These are phyloP conservation scores for Ceratina australensis DNA, from an alignment of 1,140 invertebrate species.

Conservation along the genomic window DNA sequence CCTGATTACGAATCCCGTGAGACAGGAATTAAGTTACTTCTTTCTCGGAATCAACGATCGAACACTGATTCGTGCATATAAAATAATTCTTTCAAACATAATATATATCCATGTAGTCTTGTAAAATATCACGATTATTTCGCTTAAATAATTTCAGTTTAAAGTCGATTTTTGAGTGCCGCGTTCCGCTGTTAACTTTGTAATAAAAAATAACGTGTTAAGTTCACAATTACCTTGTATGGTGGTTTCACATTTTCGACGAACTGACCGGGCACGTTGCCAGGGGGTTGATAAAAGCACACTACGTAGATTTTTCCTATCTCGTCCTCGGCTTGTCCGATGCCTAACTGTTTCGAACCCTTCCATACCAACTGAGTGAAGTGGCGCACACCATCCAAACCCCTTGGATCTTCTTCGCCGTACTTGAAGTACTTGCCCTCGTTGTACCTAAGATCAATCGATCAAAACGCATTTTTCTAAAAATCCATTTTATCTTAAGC, in stretches of 20 bases:
- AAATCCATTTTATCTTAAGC: no score
- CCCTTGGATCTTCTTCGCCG: constrained; percentile 23
- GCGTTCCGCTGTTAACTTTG: no score
- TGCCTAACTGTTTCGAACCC: constrained; percentile 81
- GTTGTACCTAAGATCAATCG: constrained; percentile 61
- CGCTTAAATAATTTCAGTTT: no score
- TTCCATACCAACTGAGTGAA: constrained; percentile 86
- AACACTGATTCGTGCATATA: no score
- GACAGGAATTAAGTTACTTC: background rate
- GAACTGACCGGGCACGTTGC: constrained; percentile 84
- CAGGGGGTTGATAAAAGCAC: constrained; percentile 85
- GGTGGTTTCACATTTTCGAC: constrained; percentile 80
- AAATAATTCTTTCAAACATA: no score
- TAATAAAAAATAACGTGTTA: no score
- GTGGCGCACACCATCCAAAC: constrained; percentile 73
- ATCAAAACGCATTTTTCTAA: no score
- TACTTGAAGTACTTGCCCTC: constrained; percentile 66
- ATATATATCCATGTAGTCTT: no score
- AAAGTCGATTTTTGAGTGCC: no score
- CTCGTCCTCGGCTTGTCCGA: constrained; percentile 80
- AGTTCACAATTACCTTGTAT: constrained; percentile 15
- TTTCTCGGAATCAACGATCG: no score
- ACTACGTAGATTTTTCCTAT: constrained; percentile 83
- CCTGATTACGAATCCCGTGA: background rate
- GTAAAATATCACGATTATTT: no score